Evolutionary conservation across 1,140 invertebrate genomes (phyloP), one percentile per base, ranked within the genome.

Genomic region (Nomia melanderi): DNA sequence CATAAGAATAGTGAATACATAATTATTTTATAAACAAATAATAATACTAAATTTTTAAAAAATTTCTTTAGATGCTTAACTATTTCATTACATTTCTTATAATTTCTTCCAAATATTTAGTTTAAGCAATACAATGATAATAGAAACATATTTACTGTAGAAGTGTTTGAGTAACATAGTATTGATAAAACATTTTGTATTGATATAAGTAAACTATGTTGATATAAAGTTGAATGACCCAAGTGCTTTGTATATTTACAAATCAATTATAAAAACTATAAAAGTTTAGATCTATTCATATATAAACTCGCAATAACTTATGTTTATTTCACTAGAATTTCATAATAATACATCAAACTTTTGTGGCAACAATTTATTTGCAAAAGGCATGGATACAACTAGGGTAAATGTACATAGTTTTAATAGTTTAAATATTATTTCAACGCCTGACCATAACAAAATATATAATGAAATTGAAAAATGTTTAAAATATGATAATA

Each of bases 181-280:
- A 83, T 83, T 74, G 81, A 83, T 75, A 78, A 83, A 83, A 83
- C 81, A 65, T 74, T 17, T 20, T 23, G 31, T 47, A 56, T 25
- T 33, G 17, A 27, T 77, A 25, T 9, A 60, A 36, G 56, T 17
- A 20, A 60, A 12, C n/a, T 25, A 23, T 31, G 11, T 29, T 17
- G 7, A 44, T 27, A 9, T 8, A 47, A 4, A 33, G 39, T 11
- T 60, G 7, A 17, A 9, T 33, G 20, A 11, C 2, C 20, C 33
- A 33, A n/a, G 14, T 59, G 56, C 33, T 33, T 9, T 8, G 20
- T 17, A 20, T 33, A 33, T 20, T 31, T 59, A n/a, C 36, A 72
- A 36, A 14, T 20, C 56, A 36, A 8, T 12, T 27, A 33, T 1
- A 72, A 14, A 6, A 27, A 4, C 20, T 41, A 36, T 57, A 27